These are phyloP conservation scores for Lepidonotus clava DNA, from an alignment of 2,888 invertebrate species.

Conservation along the genomic window DNA sequence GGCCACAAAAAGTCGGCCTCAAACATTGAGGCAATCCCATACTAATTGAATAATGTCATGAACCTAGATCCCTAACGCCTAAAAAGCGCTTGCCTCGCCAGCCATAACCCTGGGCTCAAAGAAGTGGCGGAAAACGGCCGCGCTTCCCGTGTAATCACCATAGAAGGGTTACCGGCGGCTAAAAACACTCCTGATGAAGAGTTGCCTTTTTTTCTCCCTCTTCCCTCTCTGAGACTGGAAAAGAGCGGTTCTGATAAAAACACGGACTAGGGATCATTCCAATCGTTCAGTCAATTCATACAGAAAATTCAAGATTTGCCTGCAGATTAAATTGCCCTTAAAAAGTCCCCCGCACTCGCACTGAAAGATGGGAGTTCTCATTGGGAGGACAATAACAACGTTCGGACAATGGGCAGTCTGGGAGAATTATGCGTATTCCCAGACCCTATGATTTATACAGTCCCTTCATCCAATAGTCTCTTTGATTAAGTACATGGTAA, in stretches of 20 bases:
- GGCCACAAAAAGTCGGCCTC: conserved; percentile 18
- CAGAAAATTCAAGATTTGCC: background rate
- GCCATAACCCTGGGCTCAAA: conserved; percentile 36
- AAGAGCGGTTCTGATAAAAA: background rate
- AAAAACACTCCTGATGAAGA: background rate
- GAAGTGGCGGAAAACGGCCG: background rate
- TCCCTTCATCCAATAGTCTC: too few relatives aligned
- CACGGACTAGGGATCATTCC: background rate
- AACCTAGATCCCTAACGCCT: conserved; percentile 11
- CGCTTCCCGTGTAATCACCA: conserved; percentile 5
- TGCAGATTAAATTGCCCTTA: background rate
- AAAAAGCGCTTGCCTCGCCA: conserved; percentile 19
- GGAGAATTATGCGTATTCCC: too few relatives aligned
- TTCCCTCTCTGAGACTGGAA: background rate
- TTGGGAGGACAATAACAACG: too few relatives aligned
- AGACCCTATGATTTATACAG: too few relatives aligned
- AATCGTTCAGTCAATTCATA: background rate
- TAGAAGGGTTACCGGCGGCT: background rate
- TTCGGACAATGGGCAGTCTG: too few relatives aligned
- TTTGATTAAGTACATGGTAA: too few relatives aligned
- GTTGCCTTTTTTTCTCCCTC: background rate
- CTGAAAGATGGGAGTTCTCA: too few relatives aligned
- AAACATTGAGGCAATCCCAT: conserved; percentile 35
- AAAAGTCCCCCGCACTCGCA: too few relatives aligned
- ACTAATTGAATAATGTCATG: conserved; percentile 51